Conservation (phyloP, 1,140 invertebrate genomes). For the Teleogryllus occipitalis region DNA sequence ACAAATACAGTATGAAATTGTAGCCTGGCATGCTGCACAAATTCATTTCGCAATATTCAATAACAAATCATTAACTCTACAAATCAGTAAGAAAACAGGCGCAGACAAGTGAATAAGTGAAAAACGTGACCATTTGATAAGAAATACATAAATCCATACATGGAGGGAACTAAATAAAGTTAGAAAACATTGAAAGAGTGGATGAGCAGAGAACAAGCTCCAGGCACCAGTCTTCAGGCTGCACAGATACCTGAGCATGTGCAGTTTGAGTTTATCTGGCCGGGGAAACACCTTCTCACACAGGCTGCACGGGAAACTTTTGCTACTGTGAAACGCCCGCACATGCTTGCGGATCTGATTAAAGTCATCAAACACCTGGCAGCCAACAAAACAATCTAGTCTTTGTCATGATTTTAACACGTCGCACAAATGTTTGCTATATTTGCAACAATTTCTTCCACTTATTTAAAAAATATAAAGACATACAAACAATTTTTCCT, state of each 20-base stretch:
- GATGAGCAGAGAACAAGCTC: neutral
- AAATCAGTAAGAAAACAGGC: neutral
- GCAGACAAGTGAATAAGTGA: neutral
- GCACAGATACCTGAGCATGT: slow-evolving; percentile 38
- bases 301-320: slow-evolving; percentile 36
- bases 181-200: neutral
- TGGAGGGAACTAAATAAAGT: neutral
- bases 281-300: slow-evolving; percentile 41
- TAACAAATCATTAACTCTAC: neutral
- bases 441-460: too few species aligned
- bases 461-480: too few species aligned
- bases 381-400: slow-evolving; percentile 18
- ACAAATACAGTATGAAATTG: neutral
- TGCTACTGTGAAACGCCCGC: slow-evolving; percentile 45
- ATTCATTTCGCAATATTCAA: neutral
- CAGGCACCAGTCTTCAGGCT: neutral
- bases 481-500: too few species aligned
- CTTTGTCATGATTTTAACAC: neutral
- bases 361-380: slow-evolving; percentile 41
- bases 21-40: neutral
- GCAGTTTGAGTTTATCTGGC: slow-evolving; percentile 47
- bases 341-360: slow-evolving; percentile 46
- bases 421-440: too few species aligned
- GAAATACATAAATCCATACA: neutral
- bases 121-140: neutral